Conservation (phyloP, 2,888 invertebrate species). For the Ennomos erosarius region DNA sequence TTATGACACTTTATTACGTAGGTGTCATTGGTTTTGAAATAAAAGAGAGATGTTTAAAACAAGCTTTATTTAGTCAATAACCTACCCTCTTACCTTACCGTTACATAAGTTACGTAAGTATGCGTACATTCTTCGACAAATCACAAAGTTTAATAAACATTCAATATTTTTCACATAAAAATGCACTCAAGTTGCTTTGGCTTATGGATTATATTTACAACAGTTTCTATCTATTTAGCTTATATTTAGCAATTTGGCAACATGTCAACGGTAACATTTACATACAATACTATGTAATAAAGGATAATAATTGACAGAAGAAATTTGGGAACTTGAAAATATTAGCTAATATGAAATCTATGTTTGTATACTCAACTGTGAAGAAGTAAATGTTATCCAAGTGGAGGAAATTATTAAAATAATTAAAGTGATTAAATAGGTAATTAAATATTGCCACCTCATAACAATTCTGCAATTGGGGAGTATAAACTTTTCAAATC, state of each 20-base stretch:
- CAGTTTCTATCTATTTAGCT: constrained; percentile 70
- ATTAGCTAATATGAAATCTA: neutral
- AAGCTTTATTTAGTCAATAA: constrained; percentile 80
- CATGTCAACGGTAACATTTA: constrained; percentile 76
- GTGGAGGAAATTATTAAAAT: no score
- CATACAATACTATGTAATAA: constrained; percentile 56
- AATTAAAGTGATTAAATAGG: no score
- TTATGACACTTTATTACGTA: no score
- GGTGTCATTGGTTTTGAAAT: neutral
- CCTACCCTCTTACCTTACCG: constrained; percentile 64
- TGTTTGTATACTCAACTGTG: no score
- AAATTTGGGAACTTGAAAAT: constrained; percentile 49
- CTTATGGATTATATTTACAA: constrained; percentile 80
- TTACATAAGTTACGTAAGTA: constrained; percentile 65
- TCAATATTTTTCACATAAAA: constrained; percentile 70
- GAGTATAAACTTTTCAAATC: neutral
- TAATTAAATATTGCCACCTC: no score
- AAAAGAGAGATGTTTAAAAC: constrained; percentile 64
- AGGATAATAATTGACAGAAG: constrained; percentile 79
- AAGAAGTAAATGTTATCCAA: no score
- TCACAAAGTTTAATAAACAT: constrained; percentile 54
- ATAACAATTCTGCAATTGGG: neutral
- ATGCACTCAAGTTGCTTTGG: constrained; percentile 68
- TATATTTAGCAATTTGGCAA: constrained; percentile 81
- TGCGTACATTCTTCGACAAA: constrained; percentile 57